Evolutionary conservation across 1,140 invertebrate species (phyloP).

Genomic region (Diachasma alloeum): DNA sequence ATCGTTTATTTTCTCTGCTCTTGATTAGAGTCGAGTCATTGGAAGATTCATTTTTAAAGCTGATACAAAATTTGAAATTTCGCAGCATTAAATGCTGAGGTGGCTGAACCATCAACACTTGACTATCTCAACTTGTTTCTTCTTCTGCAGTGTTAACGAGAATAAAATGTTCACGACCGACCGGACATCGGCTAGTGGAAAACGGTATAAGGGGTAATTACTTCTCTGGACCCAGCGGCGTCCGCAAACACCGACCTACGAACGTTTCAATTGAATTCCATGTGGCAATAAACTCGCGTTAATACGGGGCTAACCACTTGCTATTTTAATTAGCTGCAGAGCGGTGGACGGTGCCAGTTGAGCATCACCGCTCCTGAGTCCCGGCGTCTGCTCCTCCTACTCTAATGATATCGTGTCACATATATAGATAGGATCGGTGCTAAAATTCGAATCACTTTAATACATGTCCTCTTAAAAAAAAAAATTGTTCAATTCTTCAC

Average conservation of each 20-base stretch:
- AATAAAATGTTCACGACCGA: conserved; percentile 19
- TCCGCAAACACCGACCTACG: conserved; percentile 16
- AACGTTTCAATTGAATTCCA: conserved; percentile 57
- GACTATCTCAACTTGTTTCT: background rate
- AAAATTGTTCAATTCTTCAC: background rate
- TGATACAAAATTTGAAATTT: no score
- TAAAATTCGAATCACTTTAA: background rate
- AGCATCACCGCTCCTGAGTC: conserved; percentile 8
- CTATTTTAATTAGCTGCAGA: conserved; percentile 61
- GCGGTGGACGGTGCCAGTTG: conserved; percentile 12
- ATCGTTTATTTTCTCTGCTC: no score
- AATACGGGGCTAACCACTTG: conserved; percentile 55
- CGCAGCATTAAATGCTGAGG: background rate
- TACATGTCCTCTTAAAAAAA: background rate
- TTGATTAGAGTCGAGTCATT: no score
- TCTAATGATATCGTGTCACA: conserved; percentile 14
- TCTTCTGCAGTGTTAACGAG: conserved; percentile 27
- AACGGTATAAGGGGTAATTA: conserved; percentile 35
- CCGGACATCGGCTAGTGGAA: conserved; percentile 18
- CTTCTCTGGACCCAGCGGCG: conserved; percentile 5
- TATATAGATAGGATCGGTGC: background rate
- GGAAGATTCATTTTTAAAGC: no score
- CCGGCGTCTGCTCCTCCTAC: conserved; percentile 29
- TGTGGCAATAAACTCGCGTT: conserved; percentile 56
- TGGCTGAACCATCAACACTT: background rate